Conservation (phyloP, 2,113 vertebrate genomes). For the Lethenteron camtschaticum region DNA sequence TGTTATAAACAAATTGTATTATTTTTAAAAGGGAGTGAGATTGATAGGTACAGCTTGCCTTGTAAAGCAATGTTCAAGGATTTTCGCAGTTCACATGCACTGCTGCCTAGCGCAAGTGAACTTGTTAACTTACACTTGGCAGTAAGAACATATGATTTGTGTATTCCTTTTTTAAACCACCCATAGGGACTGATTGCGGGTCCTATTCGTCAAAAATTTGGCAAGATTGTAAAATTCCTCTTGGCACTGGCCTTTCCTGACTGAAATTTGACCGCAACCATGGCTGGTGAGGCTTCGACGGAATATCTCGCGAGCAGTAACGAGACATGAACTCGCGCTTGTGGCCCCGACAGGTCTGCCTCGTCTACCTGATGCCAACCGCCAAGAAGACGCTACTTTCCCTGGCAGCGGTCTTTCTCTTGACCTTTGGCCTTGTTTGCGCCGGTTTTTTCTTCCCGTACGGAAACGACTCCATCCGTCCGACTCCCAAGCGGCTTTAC, state of each 20-base stretch:
- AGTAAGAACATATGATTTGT: too few species aligned
- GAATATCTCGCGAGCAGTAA: too few species aligned
- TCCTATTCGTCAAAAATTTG: not conserved
- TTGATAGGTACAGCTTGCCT: too few species aligned
- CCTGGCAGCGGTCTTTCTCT: conserved; percentile 30
- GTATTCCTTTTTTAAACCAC: too few species aligned
- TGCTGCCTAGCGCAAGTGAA: too few species aligned
- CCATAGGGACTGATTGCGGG: too few species aligned
- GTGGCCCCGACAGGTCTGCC: conserved; percentile 43
- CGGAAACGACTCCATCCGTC: conserved; percentile 31
- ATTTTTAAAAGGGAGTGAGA: too few species aligned
- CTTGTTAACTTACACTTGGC: too few species aligned
- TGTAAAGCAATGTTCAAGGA: too few species aligned
- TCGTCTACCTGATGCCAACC: conserved; percentile 58
- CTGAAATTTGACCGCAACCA: not conserved
- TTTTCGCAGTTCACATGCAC: too few species aligned
- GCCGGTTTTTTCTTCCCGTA: conserved; percentile 69
- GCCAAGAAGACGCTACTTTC: conserved; percentile 43
- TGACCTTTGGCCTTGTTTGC: conserved; percentile 49
- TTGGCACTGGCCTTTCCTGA: not conserved
- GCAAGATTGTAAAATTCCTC: not conserved
- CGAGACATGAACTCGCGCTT: not conserved
- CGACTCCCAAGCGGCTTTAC: conserved; percentile 68
- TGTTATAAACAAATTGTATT: too few species aligned
- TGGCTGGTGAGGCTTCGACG: too few species aligned